Conservation (phyloP, 2,888 invertebrate genomes). For the Synergus laeviventris region DNA sequence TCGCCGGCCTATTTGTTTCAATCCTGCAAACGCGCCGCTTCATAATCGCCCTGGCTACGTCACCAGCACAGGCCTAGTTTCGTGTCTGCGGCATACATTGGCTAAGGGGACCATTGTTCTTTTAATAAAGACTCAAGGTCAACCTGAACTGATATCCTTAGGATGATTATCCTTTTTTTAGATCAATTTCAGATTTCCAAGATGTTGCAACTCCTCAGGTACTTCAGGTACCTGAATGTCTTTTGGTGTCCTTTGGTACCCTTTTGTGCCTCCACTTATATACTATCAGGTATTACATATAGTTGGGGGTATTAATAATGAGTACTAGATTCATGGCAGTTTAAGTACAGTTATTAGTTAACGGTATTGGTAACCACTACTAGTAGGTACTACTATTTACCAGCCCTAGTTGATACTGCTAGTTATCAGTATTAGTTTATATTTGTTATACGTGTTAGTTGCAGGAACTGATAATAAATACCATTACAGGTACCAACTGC, state of each 20-base stretch:
- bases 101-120: slow-evolving; percentile 30
- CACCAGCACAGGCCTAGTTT: slow-evolving; percentile 37
- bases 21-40: slow-evolving; percentile 62
- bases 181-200: neutral
- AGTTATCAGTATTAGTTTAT: no score
- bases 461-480: neutral
- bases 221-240: neutral
- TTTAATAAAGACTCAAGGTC: slow-evolving; percentile 25
- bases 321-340: no score
- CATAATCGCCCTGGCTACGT: slow-evolving; percentile 39
- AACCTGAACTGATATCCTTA: neutral
- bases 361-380: no score
- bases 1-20: slow-evolving; percentile 74
- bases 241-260: no score
- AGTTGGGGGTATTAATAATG: no score
- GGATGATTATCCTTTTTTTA: neutral
- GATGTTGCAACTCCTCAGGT: neutral
- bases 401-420: no score
- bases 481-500: neutral
- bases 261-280: no score
- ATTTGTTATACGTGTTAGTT: neutral
- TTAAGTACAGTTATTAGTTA: no score
- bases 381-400: no score
- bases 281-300: no score
- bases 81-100: slow-evolving; percentile 27